phyloP scores from a whole-genome alignment of 2,113 vertebrate genomes.

The Bostrychus sinensis region DNA sequence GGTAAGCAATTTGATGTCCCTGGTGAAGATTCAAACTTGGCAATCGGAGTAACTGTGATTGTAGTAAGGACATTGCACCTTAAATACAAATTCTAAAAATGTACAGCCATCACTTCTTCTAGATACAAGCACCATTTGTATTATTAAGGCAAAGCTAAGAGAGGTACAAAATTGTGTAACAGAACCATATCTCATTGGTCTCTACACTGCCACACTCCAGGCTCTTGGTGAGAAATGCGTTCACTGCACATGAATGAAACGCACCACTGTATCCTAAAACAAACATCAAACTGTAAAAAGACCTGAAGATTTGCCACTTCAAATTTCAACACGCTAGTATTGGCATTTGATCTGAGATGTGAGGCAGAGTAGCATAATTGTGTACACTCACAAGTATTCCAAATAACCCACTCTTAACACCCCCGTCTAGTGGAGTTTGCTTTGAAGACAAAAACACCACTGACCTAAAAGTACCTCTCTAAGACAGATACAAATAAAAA shows the following conservation, averaged over 20 bases:
- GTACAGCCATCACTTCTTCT: background rate
- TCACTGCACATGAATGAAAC: conserved; percentile 62
- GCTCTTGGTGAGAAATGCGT: conserved; percentile 53
- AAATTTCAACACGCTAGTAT: conserved; percentile 75
- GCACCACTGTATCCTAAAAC: conserved; percentile 64
- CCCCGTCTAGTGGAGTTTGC: conserved; percentile 46
- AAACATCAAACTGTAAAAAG: conserved; percentile 68
- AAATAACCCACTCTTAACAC: conserved; percentile 47
- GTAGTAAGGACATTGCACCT: background rate
- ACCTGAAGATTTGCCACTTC: conserved; percentile 70
- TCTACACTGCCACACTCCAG: conserved; percentile 40
- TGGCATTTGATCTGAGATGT: conserved; percentile 75
- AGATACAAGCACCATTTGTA: background rate
- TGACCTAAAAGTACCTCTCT: conserved; percentile 60
- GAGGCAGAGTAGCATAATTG: conserved; percentile 61
- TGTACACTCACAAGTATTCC: conserved; percentile 48
- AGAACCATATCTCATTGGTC: conserved; percentile 33
- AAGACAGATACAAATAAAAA: conserved; percentile 52
- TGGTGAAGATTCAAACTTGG: conserved; percentile 47
- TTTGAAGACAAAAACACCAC: conserved; percentile 63
- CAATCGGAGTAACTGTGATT: conserved; percentile 8
- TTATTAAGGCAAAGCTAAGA: background rate
- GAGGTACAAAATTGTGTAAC: conserved; percentile 7
- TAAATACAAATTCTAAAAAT: conserved; percentile 1
- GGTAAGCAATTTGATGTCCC: conserved; percentile 61